These are phyloP conservation scores for Pelobates fuscus DNA, from an alignment of 2,113 vertebrate genomes.

Conservation along the genomic window DNA sequence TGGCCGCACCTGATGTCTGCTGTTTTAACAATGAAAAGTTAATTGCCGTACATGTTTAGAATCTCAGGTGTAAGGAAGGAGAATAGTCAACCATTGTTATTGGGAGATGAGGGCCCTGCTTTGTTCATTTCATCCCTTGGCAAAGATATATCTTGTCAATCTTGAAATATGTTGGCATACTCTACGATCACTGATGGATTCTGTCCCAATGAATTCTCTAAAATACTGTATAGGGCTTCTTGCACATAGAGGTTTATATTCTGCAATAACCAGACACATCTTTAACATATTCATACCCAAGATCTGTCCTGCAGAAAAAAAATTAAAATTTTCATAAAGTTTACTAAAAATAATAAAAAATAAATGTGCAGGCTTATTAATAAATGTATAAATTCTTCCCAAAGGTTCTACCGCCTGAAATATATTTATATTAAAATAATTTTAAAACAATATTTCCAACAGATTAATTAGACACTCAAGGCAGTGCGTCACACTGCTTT, in stretches of 20 bases:
- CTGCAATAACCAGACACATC: not conserved
- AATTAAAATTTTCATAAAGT: too few relatives aligned
- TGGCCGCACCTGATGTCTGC: constrained; percentile 57
- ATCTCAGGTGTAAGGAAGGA: constrained; percentile 68
- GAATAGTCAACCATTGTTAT: constrained; percentile 74
- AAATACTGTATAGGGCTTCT: too few relatives aligned
- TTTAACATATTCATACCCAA: not conserved
- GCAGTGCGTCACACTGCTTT: too few relatives aligned
- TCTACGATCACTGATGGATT: constrained; percentile 62
- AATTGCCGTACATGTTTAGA: constrained; percentile 56
- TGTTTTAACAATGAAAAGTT: constrained; percentile 58
- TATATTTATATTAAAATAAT: too few relatives aligned
- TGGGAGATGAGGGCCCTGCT: constrained; percentile 59
- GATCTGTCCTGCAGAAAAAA: too few relatives aligned
- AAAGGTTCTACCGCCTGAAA: too few relatives aligned
- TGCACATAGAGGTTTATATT: constrained; percentile 37
- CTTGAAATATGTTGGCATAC: constrained; percentile 65
- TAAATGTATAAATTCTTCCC: too few relatives aligned
- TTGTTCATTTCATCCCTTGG: constrained; percentile 64
- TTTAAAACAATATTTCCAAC: too few relatives aligned
- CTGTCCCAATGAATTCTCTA: constrained; percentile 54
- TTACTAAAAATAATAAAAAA: too few relatives aligned
- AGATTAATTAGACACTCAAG: too few relatives aligned
- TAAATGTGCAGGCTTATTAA: too few relatives aligned
- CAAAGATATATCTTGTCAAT: constrained; percentile 71